Evolutionary conservation across 2,797 vertebrate genomes (phyloP), one percentile per base, ranked within the genome.

Genomic region (Podarcis siculus): DNA sequence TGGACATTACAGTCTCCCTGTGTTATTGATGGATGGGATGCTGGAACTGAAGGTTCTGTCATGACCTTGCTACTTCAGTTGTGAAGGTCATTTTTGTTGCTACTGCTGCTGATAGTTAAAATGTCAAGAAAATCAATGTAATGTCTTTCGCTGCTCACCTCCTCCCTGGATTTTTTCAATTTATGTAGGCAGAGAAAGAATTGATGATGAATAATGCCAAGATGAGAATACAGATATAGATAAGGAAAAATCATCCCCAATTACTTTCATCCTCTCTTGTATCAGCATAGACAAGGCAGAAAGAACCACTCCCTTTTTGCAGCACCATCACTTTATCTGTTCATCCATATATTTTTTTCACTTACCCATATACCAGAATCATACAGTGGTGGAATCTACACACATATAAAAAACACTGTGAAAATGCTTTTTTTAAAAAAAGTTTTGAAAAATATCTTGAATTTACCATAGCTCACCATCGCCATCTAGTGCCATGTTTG

Each of bases 61-160:
- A 25, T 64, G 75, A 79, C 82, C 76, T 85, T 84, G 76, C 69
- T 79, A 79, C 30, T 79, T 78, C 49, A 72, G 25, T 84, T 32
- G 55, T 72, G 37, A 89, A 80, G 79, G 76, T 73, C 81, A 88
- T 32, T 88, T 67, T 71, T 42, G 15, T 67, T 67, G 19, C 61
- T 76, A 35, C 27, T 79, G 55, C n/a, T 79, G 49, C 25, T 8
- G 39, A 89, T 73, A n/a, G 87, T 88, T 84, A 84, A 88, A 88
- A 88, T 79, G 76, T 71, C 82, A 89, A 79, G 82, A 85, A 87
- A 90, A 83, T 83, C 89, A 86, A 83, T 83, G 25, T 79, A 71
- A 64, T 72, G 55, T 35, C 49, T 90, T 83, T 87, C 27, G 32
- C 32, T 73, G 49, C 27, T 90, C 55, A 83, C 58, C 69, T 86